Conservation (phyloP, 2,797 vertebrate genomes). For the Sebastes vulpes region DNA sequence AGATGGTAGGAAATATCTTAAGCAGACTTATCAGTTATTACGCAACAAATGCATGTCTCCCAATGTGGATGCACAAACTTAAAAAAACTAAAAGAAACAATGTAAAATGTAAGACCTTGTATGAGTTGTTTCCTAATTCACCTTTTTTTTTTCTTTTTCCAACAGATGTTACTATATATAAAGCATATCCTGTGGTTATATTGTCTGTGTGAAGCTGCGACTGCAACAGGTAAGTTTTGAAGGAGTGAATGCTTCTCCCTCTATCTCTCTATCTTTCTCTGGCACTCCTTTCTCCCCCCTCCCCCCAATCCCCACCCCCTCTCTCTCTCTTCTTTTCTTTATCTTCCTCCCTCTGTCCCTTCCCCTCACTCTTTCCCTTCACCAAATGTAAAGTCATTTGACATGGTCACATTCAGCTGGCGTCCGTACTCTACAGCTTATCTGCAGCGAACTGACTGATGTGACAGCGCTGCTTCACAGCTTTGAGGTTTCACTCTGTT, state of each 20-base stretch:
- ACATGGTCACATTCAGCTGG: background rate
- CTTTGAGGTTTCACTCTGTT: background rate
- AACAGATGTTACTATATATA: conserved; percentile 93
- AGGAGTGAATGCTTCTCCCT: background rate
- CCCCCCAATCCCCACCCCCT: background rate
- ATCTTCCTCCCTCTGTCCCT: background rate
- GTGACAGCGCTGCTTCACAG: background rate
- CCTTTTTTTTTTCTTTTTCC: conserved; percentile 34
- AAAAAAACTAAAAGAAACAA: background rate
- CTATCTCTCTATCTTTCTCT: background rate
- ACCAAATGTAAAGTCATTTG: background rate
- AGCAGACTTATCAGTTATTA: background rate
- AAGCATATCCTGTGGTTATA: conserved; percentile 93
- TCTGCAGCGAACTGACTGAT: conserved; percentile 4
- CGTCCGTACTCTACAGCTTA: background rate
- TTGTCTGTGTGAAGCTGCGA: conserved; percentile 85
- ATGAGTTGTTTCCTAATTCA: conserved; percentile 14
- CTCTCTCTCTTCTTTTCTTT: background rate
- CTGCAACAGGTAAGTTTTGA: conserved; percentile 78
- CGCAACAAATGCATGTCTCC: background rate
- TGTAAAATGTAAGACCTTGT: background rate
- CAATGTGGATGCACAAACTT: background rate
- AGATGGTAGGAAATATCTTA: background rate
- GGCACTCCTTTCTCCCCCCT: background rate
- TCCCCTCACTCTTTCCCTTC: background rate